Evolutionary conservation across 2,113 vertebrate species (phyloP).

Genomic region (Caretta caretta): DNA sequence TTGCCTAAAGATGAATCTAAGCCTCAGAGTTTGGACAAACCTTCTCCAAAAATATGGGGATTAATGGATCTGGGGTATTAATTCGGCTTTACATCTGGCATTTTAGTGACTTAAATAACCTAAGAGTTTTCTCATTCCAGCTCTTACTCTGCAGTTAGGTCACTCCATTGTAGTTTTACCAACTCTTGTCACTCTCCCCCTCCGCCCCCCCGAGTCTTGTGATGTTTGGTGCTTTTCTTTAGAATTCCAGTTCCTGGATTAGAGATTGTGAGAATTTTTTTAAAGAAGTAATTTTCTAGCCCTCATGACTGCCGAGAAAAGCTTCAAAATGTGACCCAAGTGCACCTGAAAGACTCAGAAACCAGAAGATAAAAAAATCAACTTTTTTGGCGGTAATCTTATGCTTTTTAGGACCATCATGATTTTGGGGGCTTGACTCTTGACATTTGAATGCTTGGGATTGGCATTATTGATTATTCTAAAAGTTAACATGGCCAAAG

Average conservation of each 20-base stretch:
- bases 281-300: neutral
- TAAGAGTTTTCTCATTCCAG: neutral
- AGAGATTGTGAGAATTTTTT: neutral
- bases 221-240: neutral
- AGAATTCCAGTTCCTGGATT: neutral
- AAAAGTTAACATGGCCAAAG: neutral
- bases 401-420: neutral
- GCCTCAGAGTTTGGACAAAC: slow-evolving; percentile 37
- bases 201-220: neutral
- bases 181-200: neutral
- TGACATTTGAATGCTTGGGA: neutral
- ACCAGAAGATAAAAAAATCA: neutral
- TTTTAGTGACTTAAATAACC: neutral
- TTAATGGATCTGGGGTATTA: neutral
- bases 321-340: neutral
- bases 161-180: neutral
- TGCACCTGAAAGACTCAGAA: neutral
- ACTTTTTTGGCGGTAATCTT: neutral
- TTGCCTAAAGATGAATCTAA: slow-evolving; percentile 44
- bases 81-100: slow-evolving; percentile 5
- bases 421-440: neutral
- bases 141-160: neutral
- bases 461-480: neutral
- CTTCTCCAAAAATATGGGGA: slow-evolving; percentile 31
- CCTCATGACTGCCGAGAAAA: neutral